These are phyloP conservation scores for Leptogaster cylindrica DNA, from an alignment of 2,888 invertebrate genomes.

Conservation along the genomic window DNA sequence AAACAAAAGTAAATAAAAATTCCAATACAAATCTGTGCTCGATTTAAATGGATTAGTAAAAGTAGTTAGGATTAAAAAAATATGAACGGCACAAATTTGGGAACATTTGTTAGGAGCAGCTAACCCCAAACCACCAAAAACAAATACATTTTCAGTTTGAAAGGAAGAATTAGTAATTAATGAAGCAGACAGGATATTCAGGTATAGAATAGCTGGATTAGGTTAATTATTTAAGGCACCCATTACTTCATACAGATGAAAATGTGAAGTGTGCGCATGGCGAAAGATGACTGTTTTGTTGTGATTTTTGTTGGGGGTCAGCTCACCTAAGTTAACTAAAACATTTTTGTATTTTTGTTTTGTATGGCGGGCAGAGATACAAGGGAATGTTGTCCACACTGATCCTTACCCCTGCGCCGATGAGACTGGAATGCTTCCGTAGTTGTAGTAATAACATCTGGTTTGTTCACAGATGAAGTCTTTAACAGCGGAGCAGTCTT, in stretches of 20 bases:
- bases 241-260: background rate
- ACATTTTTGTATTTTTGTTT: conserved; percentile 50
- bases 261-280: background rate
- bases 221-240: too few relatives aligned
- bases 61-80: background rate
- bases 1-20: background rate
- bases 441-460: conserved; percentile 89
- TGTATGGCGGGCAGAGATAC: conserved; percentile 46
- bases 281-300: conserved; percentile 27
- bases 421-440: conserved; percentile 87
- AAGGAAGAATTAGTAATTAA: conserved; percentile 1
- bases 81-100: background rate
- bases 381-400: conserved; percentile 49
- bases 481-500: conserved; percentile 82
- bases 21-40: background rate
- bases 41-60: background rate
- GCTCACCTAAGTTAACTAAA: conserved; percentile 56
- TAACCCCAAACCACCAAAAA: conserved; percentile 51
- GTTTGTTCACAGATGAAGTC: conserved; percentile 91
- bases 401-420: conserved; percentile 87
- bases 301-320: conserved; percentile 57
- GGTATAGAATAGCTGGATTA: conserved; percentile 7
- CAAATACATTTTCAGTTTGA: background rate
- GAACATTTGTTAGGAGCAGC: conserved; percentile 45
- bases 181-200: background rate